These are phyloP conservation scores for Heliconius melpomene DNA, from an alignment of 1,140 invertebrate species.

Conservation along the genomic window DNA sequence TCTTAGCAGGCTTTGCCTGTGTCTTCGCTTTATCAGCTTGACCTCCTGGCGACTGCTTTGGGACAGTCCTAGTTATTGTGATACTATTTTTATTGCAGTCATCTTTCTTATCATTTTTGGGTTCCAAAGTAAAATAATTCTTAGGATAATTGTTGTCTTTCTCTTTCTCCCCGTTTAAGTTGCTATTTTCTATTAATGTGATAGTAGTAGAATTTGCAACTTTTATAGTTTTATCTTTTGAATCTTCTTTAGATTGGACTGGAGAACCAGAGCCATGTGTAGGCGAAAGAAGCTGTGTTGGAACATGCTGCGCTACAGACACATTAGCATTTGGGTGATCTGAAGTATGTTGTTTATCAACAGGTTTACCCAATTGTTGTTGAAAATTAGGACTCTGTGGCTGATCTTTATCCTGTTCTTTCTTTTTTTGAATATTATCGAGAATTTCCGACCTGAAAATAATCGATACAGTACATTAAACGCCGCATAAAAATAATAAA, in stretches of 20 bases:
- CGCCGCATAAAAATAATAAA: slow-evolving; percentile 17
- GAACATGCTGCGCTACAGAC: slow-evolving; percentile 71
- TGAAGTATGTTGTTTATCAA: slow-evolving; percentile 56
- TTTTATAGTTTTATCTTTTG: slow-evolving; percentile 73
- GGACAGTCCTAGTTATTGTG: slow-evolving; percentile 70
- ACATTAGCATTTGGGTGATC: slow-evolving; percentile 57
- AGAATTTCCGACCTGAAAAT: slow-evolving; percentile 72
- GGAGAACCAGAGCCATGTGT: slow-evolving; percentile 53
- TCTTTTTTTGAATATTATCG: slow-evolving; percentile 72
- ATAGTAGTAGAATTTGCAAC: slow-evolving; percentile 75
- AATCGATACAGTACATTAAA: slow-evolving; percentile 26
- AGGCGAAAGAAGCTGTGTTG: slow-evolving; percentile 63
- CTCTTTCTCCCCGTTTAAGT: slow-evolving; percentile 64
- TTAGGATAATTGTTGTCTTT: slow-evolving; percentile 71
- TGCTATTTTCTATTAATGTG: slow-evolving; percentile 69
- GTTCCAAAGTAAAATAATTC: slow-evolving; percentile 74
- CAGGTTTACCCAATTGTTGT: slow-evolving; percentile 54
- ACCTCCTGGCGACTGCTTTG: slow-evolving; percentile 63
- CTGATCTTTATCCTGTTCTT: slow-evolving; percentile 71
- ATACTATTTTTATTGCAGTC: slow-evolving; percentile 73
- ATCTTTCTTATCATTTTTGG: slow-evolving; percentile 76
- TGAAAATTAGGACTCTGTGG: slow-evolving; percentile 59
- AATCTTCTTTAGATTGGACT: slow-evolving; percentile 61
- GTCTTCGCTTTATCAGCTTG: slow-evolving; percentile 60
- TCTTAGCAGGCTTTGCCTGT: slow-evolving; percentile 57